These are phyloP conservation scores for Ctenomys sociabilis DNA, from an alignment of 2,113 vertebrate species.

Conservation along the genomic window DNA sequence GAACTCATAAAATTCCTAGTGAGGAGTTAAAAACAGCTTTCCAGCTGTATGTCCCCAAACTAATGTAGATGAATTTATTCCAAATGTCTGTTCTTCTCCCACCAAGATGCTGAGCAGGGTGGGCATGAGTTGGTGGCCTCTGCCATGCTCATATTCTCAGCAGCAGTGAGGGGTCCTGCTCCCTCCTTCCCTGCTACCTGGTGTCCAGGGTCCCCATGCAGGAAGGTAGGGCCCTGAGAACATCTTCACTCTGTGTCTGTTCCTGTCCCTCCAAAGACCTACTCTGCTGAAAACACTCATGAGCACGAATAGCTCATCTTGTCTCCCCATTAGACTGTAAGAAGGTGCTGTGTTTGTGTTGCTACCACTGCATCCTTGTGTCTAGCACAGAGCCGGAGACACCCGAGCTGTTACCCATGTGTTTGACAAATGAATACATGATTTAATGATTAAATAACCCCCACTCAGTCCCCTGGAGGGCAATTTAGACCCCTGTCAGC, in stretches of 20 bases:
- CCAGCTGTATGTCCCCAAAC: neutral
- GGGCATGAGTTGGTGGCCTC: neutral
- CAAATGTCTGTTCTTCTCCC: neutral
- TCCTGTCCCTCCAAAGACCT: neutral
- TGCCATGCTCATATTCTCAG: neutral
- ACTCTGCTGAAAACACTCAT: neutral
- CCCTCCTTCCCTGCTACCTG: neutral
- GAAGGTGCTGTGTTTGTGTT: neutral
- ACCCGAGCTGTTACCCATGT: neutral
- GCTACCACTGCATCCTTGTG: fast-evolving
- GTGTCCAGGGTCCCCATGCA: neutral
- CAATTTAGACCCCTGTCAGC: neutral
- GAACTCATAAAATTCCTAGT: neutral
- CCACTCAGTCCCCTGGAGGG: neutral
- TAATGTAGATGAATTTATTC: neutral
- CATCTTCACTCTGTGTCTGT: fast-evolving
- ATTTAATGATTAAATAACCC: neutral
- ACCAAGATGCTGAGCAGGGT: neutral
- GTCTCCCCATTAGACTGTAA: neutral
- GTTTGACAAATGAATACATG: fast-evolving
- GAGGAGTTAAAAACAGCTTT: neutral
- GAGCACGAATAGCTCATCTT: too few species aligned
- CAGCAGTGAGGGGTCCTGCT: too few species aligned
- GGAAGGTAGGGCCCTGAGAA: neutral
- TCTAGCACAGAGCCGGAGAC: neutral